Percentiles rank a stretch among this genome's conserved stretches.
Evolutionary conservation across 1,140 invertebrate genomes (phyloP).

Genomic region (Tetramorium simillimum): DNA sequence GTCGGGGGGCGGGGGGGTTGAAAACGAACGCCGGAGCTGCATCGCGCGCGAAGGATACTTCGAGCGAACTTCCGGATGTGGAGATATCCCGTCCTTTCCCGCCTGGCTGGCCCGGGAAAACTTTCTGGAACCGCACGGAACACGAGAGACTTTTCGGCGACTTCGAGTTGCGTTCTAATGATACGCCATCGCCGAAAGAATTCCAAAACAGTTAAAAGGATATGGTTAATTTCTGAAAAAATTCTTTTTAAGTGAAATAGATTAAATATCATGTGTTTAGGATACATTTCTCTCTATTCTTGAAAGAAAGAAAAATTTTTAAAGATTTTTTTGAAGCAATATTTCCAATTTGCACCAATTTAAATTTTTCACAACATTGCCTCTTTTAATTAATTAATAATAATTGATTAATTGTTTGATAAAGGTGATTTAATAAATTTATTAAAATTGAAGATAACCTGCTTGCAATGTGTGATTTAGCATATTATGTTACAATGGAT

Average conservation of each 20-base stretch:
- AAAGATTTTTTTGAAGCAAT: not conserved
- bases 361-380: not conserved
- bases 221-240: conserved; percentile 18
- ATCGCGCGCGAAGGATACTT: conserved; percentile 58
- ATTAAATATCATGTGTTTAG: not conserved
- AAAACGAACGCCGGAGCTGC: conserved; percentile 32
- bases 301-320: not conserved
- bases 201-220: not conserved
- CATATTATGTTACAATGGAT: not conserved
- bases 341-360: not conserved
- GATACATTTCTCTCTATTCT: not conserved
- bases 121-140: conserved; percentile 27
- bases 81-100: conserved; percentile 46
- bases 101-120: conserved; percentile 15
- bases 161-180: conserved; percentile 21
- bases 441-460: not conserved
- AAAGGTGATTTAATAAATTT: not conserved
- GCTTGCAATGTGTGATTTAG: not conserved
- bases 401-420: not conserved
- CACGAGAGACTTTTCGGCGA: conserved; percentile 18
- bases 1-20: not conserved
- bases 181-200: conserved; percentile 34
- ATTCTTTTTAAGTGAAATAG: not conserved
- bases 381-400: not conserved
- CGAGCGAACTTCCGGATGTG: conserved; percentile 48